Evolutionary conservation across 2,888 invertebrate species (phyloP), one percentile per base, ranked within the genome.

Genomic region (Megalurothrips usitatus): DNA sequence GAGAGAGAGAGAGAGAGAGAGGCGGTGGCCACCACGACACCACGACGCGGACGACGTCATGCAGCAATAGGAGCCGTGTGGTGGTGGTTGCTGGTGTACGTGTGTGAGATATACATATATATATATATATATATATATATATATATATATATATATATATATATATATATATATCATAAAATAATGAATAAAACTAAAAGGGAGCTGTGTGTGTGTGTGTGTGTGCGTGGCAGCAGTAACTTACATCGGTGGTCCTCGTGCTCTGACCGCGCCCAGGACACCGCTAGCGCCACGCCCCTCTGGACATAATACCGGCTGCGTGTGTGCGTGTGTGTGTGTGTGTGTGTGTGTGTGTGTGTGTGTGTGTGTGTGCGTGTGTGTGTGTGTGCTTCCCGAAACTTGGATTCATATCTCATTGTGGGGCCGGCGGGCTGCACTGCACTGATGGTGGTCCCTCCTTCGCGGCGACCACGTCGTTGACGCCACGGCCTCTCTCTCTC

Each of bases 341-440:
- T 19, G 68, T 23, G 68, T 19, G 3, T 19, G 68, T n/a, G n/a
- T 8, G 17, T 17, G 6, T 14, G n/a, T 17, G 19, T 8, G 17
- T 17, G 6, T 14, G n/a, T 17, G 19, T n/a, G n/a, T n/a, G n/a
- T n/a, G n/a, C n/a, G n/a, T 8, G 17, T 17, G 6, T 14, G n/a
- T 17, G 19, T 23, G 68, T 19, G 3, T 19, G 68, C 68, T 75
- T 26, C 68, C 68, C 68, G 23, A 75, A 75, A 75, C 68, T 26
- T 75, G 68, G 68, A 75, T 75, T 75, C 68, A 75, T 75, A 75
- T 75, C 68, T 75, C 68, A 75, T 26, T 75, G 68, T 75, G 26
- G 26, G 23, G 68, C 8, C 68, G n/a, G 3, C 68, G 23, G 23
- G 49, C 49, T 9, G 10, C 1, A 17, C 68, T 12, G 23, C 68